Conservation (phyloP, 2,888 invertebrate genomes). For the Agrotis exclamationis region DNA sequence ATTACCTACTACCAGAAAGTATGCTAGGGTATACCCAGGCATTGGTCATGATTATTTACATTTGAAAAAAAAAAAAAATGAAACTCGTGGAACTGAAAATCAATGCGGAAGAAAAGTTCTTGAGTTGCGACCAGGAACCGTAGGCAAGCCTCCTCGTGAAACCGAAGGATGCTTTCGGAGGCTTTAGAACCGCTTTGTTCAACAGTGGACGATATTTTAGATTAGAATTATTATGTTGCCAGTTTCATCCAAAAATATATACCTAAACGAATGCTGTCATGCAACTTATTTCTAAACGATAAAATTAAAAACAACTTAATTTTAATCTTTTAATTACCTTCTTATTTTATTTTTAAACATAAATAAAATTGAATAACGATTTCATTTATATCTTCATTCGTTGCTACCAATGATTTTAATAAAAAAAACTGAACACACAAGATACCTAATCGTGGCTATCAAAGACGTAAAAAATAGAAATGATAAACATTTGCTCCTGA, state of each 20-base stretch:
- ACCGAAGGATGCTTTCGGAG: too few species aligned
- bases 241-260: background rate
- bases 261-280: constrained; percentile 1
- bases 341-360: constrained; percentile 37
- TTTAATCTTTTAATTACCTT: background rate
- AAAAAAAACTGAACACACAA: constrained; percentile 16
- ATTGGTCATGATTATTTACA: too few species aligned
- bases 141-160: too few species aligned
- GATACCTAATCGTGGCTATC: constrained; percentile 32
- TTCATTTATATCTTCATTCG: constrained; percentile 53
- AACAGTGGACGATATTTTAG: too few species aligned
- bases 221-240: too few species aligned
- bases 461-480: background rate
- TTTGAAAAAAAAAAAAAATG: too few species aligned
- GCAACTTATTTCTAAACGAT: constrained; percentile 6
- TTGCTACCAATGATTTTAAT: constrained; percentile 35
- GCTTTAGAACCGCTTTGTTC: too few species aligned
- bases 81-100: too few species aligned
- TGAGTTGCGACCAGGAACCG: too few species aligned
- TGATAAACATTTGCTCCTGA: constrained; percentile 9
- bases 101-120: too few species aligned
- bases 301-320: constrained; percentile 38
- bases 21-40: too few species aligned
- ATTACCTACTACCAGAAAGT: too few species aligned
- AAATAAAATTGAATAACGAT: constrained; percentile 27